Conservation (phyloP, 2,113 vertebrate genomes). For the Paradoxurus hermaphroditus region DNA sequence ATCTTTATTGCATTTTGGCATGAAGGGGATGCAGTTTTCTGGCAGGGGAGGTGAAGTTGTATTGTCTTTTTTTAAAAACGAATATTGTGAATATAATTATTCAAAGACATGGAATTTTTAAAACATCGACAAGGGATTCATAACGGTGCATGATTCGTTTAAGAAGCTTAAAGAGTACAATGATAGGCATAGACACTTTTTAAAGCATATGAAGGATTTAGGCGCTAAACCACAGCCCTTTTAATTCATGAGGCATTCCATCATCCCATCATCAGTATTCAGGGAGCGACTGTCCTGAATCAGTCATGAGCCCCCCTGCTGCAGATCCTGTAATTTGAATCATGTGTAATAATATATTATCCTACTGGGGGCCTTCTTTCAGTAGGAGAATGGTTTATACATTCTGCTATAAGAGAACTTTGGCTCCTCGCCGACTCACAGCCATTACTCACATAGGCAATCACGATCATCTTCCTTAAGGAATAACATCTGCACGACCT, state of each 20-base stretch:
- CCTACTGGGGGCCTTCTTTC: conserved; percentile 87
- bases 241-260: conserved; percentile 85
- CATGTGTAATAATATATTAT: conserved; percentile 91
- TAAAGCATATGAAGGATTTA: conserved; percentile 80
- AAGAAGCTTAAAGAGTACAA: conserved; percentile 68
- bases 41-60: not conserved
- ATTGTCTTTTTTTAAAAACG: not conserved
- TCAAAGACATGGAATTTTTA: conserved; percentile 31
- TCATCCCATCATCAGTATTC: conserved; percentile 91
- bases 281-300: conserved; percentile 82
- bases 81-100: conserved; percentile 49
- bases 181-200: conserved; percentile 76
- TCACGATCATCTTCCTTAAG: conserved; percentile 85
- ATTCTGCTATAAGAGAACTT: conserved; percentile 85
- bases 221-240: conserved; percentile 80
- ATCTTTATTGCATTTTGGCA: conserved; percentile 63
- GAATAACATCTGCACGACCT: conserved; percentile 87
- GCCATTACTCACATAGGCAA: conserved; percentile 87
- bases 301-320: conserved; percentile 86
- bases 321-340: conserved; percentile 90
- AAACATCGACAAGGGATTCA: conserved; percentile 14
- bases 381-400: conserved; percentile 86
- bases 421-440: conserved; percentile 81
- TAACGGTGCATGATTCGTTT: conserved; percentile 68
- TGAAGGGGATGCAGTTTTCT: conserved; percentile 57